These are phyloP conservation scores for Caenorhabditis afra DNA, from an alignment of 2,888 invertebrate genomes.

Conservation along the genomic window DNA sequence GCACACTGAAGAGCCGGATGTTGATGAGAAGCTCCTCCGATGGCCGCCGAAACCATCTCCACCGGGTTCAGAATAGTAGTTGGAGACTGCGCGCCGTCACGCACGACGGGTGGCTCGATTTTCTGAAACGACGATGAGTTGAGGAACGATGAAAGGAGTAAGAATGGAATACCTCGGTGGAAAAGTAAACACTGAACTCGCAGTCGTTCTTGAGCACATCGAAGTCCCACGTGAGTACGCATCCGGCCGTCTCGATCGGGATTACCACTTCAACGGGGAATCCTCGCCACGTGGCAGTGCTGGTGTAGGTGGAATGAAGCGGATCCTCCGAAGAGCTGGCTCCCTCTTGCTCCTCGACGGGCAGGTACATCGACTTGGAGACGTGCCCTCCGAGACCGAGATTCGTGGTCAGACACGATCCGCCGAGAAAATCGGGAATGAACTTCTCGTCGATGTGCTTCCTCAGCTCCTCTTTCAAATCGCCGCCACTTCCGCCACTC, in stretches of 20 bases:
- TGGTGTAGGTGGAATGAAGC: conserved; percentile 82
- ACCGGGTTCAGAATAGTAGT: conserved; percentile 68
- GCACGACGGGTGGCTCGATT: conserved; percentile 46
- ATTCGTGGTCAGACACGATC: conserved; percentile 84
- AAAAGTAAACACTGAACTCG: conserved; percentile 84
- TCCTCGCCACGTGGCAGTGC: conserved; percentile 81
- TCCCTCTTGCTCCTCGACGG: conserved; percentile 82
- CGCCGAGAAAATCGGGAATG: conserved; percentile 90
- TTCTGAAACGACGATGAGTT: conserved; percentile 45
- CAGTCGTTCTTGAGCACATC: conserved; percentile 93
- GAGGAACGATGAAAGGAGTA: too few relatives aligned
- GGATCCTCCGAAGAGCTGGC: conserved; percentile 79
- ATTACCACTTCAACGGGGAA: conserved; percentile 84
- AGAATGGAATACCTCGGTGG: conserved; percentile 45
- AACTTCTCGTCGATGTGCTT: conserved; percentile 90
- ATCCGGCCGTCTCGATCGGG: conserved; percentile 88
- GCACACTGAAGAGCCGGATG: conserved; percentile 51
- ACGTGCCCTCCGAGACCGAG: conserved; percentile 87
- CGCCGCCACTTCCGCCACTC: conserved; percentile 84
- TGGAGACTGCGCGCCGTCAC: conserved; percentile 52
- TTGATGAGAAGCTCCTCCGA: conserved; percentile 56
- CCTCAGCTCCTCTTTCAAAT: conserved; percentile 86
- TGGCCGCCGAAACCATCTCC: conserved; percentile 68
- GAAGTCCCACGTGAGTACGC: conserved; percentile 96
- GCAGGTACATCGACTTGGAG: conserved; percentile 90